Percentiles rank a stretch among this genome's conserved stretches.
Conservation (phyloP, 2,888 invertebrate species). For the Drosophila prostipennis region DNA sequence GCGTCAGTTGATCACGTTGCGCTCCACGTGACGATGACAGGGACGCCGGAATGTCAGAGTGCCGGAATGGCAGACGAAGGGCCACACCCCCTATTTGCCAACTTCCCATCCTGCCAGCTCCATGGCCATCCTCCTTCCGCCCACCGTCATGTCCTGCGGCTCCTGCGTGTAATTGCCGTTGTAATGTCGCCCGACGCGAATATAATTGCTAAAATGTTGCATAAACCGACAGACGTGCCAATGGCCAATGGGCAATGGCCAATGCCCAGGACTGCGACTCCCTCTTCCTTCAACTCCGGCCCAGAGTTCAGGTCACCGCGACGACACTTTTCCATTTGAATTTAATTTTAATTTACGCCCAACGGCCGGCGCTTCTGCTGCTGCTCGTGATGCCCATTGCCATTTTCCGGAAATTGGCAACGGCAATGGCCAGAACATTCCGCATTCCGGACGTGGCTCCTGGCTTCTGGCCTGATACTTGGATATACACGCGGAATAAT, state of each 20-base stretch:
- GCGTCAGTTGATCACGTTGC: conserved; percentile 77
- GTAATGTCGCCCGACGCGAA: conserved; percentile 79
- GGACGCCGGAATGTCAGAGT: conserved; percentile 52
- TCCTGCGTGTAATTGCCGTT: conserved; percentile 78
- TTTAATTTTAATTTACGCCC: conserved; percentile 80
- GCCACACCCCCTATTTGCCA: not conserved
- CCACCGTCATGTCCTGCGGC: conserved; percentile 55
- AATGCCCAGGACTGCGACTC: conserved; percentile 24
- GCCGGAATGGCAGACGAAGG: conserved; percentile 14
- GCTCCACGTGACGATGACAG: conserved; percentile 77
- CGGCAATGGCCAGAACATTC: conserved; percentile 60
- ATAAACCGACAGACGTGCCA: conserved; percentile 68
- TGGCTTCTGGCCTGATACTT: conserved; percentile 33
- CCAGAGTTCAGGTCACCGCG: conserved; percentile 18
- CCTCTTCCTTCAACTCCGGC: not conserved
- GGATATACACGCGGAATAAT: conserved; percentile 5
- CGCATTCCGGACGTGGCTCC: conserved; percentile 46
- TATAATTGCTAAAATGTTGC: conserved; percentile 81
- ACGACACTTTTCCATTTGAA: conserved; percentile 80
- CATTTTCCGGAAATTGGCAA: conserved; percentile 75
- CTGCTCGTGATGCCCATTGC: conserved; percentile 62
- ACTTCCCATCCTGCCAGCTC: not conserved
- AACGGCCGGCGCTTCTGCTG: conserved; percentile 61
- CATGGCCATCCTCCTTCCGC: conserved; percentile 9
- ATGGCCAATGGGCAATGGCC: conserved; percentile 68